Percentiles rank a stretch among this genome's conserved stretches.
phyloP scores from a whole-genome alignment of 2,113 vertebrate genomes.

The Anhinga rufa region DNA sequence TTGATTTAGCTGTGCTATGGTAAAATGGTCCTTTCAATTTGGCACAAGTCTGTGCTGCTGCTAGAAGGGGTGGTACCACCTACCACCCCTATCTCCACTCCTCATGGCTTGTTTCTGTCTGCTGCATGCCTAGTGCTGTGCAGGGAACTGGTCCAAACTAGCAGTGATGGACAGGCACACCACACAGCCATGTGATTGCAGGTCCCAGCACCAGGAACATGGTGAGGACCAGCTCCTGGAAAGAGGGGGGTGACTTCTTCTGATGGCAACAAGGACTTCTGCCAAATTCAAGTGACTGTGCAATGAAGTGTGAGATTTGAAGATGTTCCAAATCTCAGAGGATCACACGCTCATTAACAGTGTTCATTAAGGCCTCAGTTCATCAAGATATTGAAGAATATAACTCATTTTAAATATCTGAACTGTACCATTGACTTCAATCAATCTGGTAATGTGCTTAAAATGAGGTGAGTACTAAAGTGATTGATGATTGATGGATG shows the following conservation, averaged over 20 bases:
- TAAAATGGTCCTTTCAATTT: neutral
- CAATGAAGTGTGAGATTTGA: neutral
- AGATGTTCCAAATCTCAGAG: neutral
- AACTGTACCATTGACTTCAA: neutral
- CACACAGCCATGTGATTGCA: fast-evolving
- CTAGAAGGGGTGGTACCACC: neutral
- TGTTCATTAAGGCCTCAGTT: neutral
- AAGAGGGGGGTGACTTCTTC: neutral
- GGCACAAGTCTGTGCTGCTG: neutral
- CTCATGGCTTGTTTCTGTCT: neutral
- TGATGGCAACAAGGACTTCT: neutral
- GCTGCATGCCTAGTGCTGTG: neutral
- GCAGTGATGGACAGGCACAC: neutral
- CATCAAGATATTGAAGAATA: neutral
- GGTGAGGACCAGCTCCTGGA: neutral
- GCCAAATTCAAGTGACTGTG: neutral
- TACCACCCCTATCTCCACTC: neutral
- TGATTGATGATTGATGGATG: neutral
- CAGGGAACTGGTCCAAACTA: neutral
- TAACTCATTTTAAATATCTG: neutral
- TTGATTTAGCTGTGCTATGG: neutral
- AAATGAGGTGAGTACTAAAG: neutral
- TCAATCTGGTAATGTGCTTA: neutral
- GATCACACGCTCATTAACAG: neutral
- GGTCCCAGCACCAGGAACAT: fast-evolving